These are phyloP conservation scores for Malacosoma neustria DNA, from an alignment of 2,888 invertebrate species.

Conservation along the genomic window DNA sequence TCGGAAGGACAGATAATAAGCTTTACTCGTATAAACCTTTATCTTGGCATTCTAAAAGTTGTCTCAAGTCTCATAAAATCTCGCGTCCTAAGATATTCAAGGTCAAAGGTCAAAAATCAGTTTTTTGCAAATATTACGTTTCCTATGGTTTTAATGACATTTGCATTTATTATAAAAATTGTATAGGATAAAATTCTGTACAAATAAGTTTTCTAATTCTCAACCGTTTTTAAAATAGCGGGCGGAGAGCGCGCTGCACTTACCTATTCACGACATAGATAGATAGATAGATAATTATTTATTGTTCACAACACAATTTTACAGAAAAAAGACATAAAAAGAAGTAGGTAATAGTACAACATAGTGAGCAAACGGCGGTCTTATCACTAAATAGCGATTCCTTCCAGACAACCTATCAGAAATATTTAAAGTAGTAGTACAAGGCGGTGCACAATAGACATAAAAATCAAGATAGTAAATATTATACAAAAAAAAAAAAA, in stretches of 20 bases:
- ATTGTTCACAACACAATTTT: too few species aligned
- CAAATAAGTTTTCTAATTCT: not conserved
- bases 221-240: conserved; percentile 15
- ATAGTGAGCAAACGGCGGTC: too few species aligned
- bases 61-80: conserved; percentile 7
- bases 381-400: too few species aligned
- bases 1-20: conserved; percentile 8
- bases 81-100: conserved; percentile 9
- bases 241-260: conserved; percentile 14
- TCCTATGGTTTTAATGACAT: conserved; percentile 9
- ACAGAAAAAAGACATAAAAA: too few species aligned
- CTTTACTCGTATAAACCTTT: conserved; percentile 8
- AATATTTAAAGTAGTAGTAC: too few species aligned
- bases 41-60: conserved; percentile 7
- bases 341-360: too few species aligned
- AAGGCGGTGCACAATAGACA: too few species aligned
- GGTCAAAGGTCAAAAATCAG: conserved; percentile 6
- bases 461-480: too few species aligned
- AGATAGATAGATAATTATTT: too few species aligned
- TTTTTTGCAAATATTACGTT: conserved; percentile 9
- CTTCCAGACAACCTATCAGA: too few species aligned
- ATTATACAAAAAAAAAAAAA: too few species aligned
- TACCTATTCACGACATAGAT: conserved; percentile 16
- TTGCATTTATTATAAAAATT: conserved; percentile 10
- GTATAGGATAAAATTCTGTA: conserved; percentile 10